Evolutionary conservation across 2,888 invertebrate genomes (phyloP).

Genomic region (Parascotia fuliginaria): DNA sequence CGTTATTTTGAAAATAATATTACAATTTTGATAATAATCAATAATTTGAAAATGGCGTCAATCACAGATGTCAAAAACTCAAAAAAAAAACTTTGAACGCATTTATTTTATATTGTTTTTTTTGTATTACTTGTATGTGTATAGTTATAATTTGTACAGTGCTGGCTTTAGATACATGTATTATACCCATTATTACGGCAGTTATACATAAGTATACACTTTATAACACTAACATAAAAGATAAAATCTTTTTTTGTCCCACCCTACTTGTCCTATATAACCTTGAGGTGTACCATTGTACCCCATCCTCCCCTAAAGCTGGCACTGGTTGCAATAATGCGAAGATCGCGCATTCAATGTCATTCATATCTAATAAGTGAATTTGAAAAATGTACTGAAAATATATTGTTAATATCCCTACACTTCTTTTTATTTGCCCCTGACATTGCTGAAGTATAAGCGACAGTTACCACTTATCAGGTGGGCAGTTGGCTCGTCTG

Average conservation of each 20-base stretch:
- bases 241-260: no score
- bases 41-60: constrained; percentile 30
- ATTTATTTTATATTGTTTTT: constrained; percentile 42
- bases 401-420: constrained; percentile 67
- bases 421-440: constrained; percentile 44
- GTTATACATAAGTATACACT: no score
- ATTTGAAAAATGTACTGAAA: constrained; percentile 62
- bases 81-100: constrained; percentile 31
- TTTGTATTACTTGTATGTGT: constrained; percentile 33
- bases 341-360: constrained; percentile 67
- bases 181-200: no score
- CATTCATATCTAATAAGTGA: constrained; percentile 69
- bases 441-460: no score
- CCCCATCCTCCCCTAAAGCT: constrained; percentile 17
- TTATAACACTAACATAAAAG: no score
- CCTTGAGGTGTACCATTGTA: neutral
- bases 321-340: constrained; percentile 44
- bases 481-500: no score
- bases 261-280: no score
- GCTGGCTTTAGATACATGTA: constrained; percentile 38
- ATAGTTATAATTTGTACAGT: constrained; percentile 30
- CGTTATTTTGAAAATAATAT: neutral
- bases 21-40: constrained; percentile 26
- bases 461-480: no score
- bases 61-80: constrained; percentile 43